phyloP scores from a whole-genome alignment of 2,888 invertebrate species.

The Myathropa florea region DNA sequence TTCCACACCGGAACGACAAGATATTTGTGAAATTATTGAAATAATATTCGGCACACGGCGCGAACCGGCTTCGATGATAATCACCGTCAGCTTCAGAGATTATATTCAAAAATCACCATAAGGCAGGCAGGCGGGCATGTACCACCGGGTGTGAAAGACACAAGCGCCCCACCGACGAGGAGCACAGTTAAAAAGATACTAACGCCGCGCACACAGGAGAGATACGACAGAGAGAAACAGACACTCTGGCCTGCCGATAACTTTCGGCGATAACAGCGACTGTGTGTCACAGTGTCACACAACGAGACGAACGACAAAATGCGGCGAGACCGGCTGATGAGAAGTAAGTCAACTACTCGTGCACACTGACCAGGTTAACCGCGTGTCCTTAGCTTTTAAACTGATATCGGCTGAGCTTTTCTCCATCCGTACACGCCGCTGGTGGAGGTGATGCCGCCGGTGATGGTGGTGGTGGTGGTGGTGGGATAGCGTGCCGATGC shows the following conservation, averaged over 20 bases:
- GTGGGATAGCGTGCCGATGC: not conserved
- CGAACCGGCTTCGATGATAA: constrained; percentile 60
- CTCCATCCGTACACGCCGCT: not conserved
- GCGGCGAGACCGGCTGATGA: constrained; percentile 26
- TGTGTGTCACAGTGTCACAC: constrained; percentile 8
- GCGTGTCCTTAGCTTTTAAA: constrained; percentile 80
- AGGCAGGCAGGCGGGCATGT: constrained; percentile 30
- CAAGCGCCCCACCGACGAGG: not conserved
- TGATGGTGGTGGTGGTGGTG: not conserved
- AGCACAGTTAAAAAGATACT: constrained; percentile 1
- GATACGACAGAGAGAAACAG: constrained; percentile 45
- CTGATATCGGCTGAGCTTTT: constrained; percentile 72
- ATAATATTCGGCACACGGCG: constrained; percentile 60
- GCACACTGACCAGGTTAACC: constrained; percentile 75
- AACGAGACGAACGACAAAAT: constrained; percentile 7
- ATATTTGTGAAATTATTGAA: constrained; percentile 60
- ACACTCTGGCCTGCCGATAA: not conserved
- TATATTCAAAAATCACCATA: constrained; percentile 52
- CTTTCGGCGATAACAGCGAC: not conserved
- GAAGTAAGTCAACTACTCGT: constrained; percentile 57
- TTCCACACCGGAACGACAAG: constrained; percentile 22
- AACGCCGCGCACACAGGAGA: constrained; percentile 47
- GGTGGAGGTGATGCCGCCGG: not conserved
- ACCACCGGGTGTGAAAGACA: not conserved
- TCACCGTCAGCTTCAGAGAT: constrained; percentile 25